Conservation (phyloP, 2,888 invertebrate genomes). For the Polyommatus icarus region DNA sequence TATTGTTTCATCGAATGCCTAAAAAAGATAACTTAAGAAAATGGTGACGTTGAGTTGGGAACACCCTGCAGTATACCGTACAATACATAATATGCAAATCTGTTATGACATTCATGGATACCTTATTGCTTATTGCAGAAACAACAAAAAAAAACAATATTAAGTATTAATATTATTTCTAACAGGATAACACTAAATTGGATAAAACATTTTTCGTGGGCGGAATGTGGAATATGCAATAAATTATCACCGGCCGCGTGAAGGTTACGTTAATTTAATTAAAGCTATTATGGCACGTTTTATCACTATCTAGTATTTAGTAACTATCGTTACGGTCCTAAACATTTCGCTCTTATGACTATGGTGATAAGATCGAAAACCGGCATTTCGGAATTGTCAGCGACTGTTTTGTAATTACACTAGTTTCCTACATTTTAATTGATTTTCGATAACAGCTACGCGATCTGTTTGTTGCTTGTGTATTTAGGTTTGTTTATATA, state of each 20-base stretch:
- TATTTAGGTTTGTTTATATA: no score
- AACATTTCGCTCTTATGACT: neutral
- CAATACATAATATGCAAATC: neutral
- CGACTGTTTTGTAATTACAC: neutral
- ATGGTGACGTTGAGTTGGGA: no score
- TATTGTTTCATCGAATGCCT: no score
- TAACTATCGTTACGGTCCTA: neutral
- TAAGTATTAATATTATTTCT: neutral
- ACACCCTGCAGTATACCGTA: no score
- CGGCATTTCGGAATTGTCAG: neutral
- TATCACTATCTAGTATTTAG: neutral
- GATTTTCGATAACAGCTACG: neutral
- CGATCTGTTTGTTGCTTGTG: neutral
- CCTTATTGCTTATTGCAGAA: neutral
- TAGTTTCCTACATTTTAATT: neutral
- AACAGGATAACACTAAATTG: neutral
- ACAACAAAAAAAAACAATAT: neutral
- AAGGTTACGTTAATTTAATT: conserved; percentile 22
- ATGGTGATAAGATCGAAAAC: neutral
- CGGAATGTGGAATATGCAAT: conserved; percentile 2
- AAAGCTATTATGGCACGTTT: conserved; percentile 22
- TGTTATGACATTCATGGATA: neutral
- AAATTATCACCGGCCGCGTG: conserved; percentile 2
- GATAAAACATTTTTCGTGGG: neutral
- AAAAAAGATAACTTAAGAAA: no score